Evolutionary conservation across 2,888 invertebrate species (phyloP).

Genomic region (Zonitis immaculata): DNA sequence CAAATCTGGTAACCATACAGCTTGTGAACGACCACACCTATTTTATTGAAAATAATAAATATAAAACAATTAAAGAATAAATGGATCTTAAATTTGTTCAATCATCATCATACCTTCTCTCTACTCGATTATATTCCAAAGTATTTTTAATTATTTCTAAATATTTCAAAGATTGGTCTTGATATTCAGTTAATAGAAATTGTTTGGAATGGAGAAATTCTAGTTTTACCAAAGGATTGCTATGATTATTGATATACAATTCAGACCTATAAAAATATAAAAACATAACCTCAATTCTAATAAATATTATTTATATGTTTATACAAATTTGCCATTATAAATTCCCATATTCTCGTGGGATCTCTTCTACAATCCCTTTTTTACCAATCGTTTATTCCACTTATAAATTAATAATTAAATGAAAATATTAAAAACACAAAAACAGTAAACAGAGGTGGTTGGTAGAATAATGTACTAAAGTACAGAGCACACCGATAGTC

Average conservation of each 20-base stretch:
- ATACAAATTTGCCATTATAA: constrained; percentile 14
- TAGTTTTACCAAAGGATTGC: constrained; percentile 35
- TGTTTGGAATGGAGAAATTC: constrained; percentile 31
- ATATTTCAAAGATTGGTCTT: constrained; percentile 21
- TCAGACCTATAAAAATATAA: constrained; percentile 31
- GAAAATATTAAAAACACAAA: no score
- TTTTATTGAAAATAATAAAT: not conserved
- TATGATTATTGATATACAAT: constrained; percentile 36
- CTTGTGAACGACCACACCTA: constrained; percentile 38
- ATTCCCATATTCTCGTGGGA: no score
- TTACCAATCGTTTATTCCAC: no score
- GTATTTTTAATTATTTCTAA: constrained; percentile 25
- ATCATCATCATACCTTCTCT: constrained; percentile 40
- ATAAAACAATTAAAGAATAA: no score
- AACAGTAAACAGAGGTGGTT: no score
- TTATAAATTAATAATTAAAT: no score
- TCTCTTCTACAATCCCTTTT: no score
- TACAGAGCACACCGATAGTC: no score
- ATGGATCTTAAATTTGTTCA: no score
- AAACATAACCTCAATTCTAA: not conserved
- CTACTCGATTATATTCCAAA: constrained; percentile 33
- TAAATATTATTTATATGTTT: not conserved
- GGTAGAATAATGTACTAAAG: no score
- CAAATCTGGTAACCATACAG: constrained; percentile 33
- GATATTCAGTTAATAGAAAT: constrained; percentile 27